Conservation (phyloP, 2,888 invertebrate genomes). For the Papilio elwesi region DNA sequence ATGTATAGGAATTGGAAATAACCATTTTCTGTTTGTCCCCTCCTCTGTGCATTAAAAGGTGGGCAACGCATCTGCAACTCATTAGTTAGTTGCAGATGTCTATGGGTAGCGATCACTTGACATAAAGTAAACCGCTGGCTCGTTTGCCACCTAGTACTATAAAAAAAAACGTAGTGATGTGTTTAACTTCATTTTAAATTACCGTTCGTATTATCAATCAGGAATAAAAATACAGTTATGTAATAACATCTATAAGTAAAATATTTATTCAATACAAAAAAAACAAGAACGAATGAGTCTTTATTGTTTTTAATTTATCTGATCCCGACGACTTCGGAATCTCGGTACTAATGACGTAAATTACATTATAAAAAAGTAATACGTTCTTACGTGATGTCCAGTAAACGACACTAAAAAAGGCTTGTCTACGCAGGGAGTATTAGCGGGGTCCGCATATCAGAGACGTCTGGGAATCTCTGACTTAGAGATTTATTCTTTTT, state of each 20-base stretch:
- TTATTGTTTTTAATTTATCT: constrained; percentile 15
- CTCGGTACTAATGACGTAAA: constrained; percentile 11
- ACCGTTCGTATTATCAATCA: not conserved
- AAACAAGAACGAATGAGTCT: constrained; percentile 9
- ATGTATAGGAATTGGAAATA: too few species aligned
- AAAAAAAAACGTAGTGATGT: too few species aligned
- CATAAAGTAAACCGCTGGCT: too few species aligned
- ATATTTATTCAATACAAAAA: constrained; percentile 6
- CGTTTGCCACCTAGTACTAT: too few species aligned
- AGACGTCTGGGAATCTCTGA: constrained; percentile 27
- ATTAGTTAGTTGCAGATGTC: too few species aligned
- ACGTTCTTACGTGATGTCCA: constrained; percentile 17
- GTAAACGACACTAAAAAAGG: constrained; percentile 5
- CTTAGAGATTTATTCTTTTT: not conserved
- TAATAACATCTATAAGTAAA: constrained; percentile 7
- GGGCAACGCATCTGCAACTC: too few species aligned
- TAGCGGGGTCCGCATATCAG: constrained; percentile 18
- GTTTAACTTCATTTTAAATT: not conserved
- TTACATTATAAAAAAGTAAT: constrained; percentile 9
- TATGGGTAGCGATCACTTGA: too few species aligned
- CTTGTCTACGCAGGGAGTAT: constrained; percentile 1
- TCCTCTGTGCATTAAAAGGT: too few species aligned
- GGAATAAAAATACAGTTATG: not conserved
- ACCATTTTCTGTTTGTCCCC: too few species aligned
- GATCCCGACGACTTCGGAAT: not conserved